phyloP scores from a whole-genome alignment of 2,113 vertebrate species.

The Tapirus terrestris region DNA sequence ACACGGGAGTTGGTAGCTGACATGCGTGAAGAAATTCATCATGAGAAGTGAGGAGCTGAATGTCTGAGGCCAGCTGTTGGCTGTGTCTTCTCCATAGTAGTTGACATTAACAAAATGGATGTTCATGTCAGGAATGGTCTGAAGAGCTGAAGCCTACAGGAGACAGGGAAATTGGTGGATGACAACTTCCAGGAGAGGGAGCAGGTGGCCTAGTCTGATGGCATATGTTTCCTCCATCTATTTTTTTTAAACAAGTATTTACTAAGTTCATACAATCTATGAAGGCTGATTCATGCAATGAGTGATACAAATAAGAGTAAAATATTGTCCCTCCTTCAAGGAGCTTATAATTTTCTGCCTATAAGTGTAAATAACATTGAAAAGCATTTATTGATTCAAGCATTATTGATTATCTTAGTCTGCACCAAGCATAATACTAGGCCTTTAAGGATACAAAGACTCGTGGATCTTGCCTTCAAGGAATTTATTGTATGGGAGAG shows the following conservation, averaged over 20 bases:
- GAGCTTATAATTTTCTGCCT: neutral
- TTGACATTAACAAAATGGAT: neutral
- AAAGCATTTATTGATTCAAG: neutral
- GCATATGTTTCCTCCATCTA: neutral
- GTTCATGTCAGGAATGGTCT: neutral
- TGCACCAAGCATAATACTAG: neutral
- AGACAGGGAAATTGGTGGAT: neutral
- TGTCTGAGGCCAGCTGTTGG: neutral
- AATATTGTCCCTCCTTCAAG: neutral
- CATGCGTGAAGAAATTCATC: neutral
- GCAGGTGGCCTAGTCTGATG: neutral
- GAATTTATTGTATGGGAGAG: neutral
- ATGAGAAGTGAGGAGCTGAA: neutral
- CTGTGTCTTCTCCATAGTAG: neutral
- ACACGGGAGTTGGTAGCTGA: neutral
- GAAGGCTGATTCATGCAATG: neutral
- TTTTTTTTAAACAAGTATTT: slow-evolving; percentile 21
- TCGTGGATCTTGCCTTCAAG: neutral
- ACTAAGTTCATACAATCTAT: neutral
- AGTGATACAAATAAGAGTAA: slow-evolving; percentile 21
- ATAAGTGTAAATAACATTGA: slow-evolving; percentile 9
- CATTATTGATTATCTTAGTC: neutral
- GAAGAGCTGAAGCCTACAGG: neutral
- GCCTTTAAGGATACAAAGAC: neutral
- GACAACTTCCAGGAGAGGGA: neutral